Evolutionary conservation across 1,140 invertebrate genomes (phyloP).

Genomic region (Probaryconus sp.): DNA sequence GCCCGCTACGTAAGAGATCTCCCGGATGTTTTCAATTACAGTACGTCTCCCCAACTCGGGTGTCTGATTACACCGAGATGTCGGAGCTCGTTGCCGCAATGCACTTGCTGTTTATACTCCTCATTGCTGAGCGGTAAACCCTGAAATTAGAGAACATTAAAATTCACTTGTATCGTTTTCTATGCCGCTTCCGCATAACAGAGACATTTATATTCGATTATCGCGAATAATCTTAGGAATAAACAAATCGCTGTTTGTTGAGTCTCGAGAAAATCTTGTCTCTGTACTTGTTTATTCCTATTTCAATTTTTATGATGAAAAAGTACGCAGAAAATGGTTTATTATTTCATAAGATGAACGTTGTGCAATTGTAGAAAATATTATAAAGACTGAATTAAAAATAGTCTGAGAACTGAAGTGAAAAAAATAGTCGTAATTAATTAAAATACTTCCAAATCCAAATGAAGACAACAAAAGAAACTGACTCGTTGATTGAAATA

Average conservation of each 20-base stretch:
- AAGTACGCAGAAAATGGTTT: no score
- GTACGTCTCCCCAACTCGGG: slow-evolving; percentile 61
- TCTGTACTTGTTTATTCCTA: background rate
- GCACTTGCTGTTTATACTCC: slow-evolving; percentile 69
- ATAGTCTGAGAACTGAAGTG: no score
- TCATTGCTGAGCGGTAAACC: slow-evolving; percentile 64
- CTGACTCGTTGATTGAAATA: no score
- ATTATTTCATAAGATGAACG: no score
- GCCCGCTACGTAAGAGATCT: slow-evolving; percentile 40
- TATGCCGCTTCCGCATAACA: slow-evolving; percentile 52
- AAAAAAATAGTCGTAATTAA: no score
- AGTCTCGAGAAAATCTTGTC: background rate
- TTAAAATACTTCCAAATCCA: no score
- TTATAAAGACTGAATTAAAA: no score
- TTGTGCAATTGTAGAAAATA: no score
- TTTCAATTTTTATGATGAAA: no score
- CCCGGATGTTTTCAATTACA: slow-evolving; percentile 74
- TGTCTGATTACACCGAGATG: slow-evolving; percentile 79
- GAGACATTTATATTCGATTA: slow-evolving; percentile 44
- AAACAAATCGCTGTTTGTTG: background rate
- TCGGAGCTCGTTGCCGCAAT: slow-evolving; percentile 70
- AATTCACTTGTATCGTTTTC: slow-evolving; percentile 63
- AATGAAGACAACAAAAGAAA: no score
- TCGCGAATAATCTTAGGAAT: slow-evolving; percentile 25
- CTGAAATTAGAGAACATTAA: slow-evolving; percentile 69